These are phyloP conservation scores for Spilosoma lubricipeda DNA, from an alignment of 2,888 invertebrate species.

Conservation along the genomic window DNA sequence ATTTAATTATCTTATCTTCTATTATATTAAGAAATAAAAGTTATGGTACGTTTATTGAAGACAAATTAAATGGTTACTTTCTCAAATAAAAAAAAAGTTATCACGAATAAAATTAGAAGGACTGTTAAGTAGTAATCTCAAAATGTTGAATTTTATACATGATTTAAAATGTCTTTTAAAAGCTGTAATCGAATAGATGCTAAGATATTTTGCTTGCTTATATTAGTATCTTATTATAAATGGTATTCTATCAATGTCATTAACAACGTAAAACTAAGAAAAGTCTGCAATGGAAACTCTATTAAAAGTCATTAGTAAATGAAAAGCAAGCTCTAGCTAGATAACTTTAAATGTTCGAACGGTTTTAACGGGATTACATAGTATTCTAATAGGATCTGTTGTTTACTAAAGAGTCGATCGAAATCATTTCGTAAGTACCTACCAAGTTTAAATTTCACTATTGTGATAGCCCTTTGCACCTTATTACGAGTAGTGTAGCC, in stretches of 20 bases:
- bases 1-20: no score
- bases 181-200: not conserved
- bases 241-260: not conserved
- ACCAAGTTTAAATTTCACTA: slow-evolving; percentile 3
- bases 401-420: not conserved
- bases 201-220: not conserved
- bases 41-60: no score
- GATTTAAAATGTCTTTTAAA: not conserved
- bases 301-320: slow-evolving; percentile 8
- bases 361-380: slow-evolving; percentile 8
- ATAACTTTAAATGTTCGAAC: slow-evolving; percentile 8
- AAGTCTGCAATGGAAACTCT: not conserved
- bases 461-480: not conserved
- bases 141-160: no score
- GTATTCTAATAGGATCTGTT: slow-evolving; percentile 8
- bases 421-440: not conserved
- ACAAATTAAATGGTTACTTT: no score
- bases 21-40: no score
- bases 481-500: not conserved
- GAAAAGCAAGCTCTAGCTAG: not conserved
- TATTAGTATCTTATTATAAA: no score
- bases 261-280: not conserved
- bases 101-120: no score
- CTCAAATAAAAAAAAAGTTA: no score
- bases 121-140: no score